These are phyloP conservation scores for Crotalus adamanteus DNA, from an alignment of 2,797 vertebrate genomes.

Conservation along the genomic window DNA sequence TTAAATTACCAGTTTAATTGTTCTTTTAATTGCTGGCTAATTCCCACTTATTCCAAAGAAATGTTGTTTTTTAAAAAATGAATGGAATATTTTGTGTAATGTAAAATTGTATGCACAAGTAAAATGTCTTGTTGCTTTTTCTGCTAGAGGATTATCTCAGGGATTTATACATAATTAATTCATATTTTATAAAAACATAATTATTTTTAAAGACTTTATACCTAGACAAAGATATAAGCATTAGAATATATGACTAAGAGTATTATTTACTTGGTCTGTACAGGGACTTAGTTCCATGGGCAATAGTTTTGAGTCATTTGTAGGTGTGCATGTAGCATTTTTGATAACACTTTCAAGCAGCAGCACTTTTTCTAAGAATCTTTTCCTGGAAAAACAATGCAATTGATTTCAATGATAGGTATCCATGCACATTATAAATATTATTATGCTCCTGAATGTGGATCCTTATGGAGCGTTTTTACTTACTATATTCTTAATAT, in stretches of 20 bases:
- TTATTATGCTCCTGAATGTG: not conserved
- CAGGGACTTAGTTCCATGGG: not conserved
- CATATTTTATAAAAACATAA: conserved; percentile 4
- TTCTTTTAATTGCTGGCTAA: not conserved
- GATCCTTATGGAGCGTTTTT: not conserved
- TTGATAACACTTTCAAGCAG: not conserved
- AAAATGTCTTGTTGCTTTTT: conserved; percentile 30
- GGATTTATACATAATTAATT: not conserved
- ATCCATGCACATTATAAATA: not conserved
- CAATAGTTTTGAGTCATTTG: not conserved
- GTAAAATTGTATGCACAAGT: conserved; percentile 2
- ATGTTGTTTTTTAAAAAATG: not conserved
- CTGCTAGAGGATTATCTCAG: not conserved
- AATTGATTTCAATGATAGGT: not conserved
- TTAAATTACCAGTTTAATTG: not conserved
- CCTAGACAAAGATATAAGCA: not conserved
- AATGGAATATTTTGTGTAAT: not conserved
- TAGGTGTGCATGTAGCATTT: not conserved
- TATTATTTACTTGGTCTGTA: not conserved
- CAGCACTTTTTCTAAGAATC: not conserved
- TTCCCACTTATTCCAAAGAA: conserved; percentile 17
- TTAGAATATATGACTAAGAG: not conserved
- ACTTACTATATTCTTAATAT: not conserved
- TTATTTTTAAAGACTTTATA: not conserved
- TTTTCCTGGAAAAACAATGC: not conserved